These are phyloP conservation scores for Maniola jurtina DNA, from an alignment of 1,140 invertebrate species.

Conservation along the genomic window DNA sequence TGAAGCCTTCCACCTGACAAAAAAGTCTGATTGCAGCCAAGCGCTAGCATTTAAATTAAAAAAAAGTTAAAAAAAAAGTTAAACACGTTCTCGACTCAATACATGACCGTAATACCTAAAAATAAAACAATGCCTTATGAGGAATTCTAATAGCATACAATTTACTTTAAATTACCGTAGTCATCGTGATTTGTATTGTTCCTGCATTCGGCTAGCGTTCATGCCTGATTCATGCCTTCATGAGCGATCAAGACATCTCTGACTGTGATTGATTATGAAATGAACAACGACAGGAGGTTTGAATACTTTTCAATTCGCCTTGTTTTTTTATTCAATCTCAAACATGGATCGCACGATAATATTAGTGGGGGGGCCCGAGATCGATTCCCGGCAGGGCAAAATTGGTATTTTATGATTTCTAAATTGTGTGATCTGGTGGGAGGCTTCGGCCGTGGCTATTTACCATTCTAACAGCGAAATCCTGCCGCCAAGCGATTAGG, in stretches of 20 bases:
- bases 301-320: conserved; percentile 25
- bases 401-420: too few species aligned
- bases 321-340: conserved; percentile 29
- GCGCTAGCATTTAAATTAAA: too few species aligned
- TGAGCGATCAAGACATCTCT: conserved; percentile 27
- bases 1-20: too few species aligned
- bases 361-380: too few species aligned
- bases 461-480: too few species aligned
- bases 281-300: conserved; percentile 26
- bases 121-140: conserved; percentile 22
- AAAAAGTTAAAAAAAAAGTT: neutral
- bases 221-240: conserved; percentile 3
- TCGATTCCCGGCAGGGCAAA: too few species aligned
- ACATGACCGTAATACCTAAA: neutral
- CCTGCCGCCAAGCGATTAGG: too few species aligned
- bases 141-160: conserved; percentile 13
- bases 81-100: neutral
- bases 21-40: too few species aligned
- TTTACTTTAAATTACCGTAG: conserved; percentile 18
- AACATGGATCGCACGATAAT: conserved; percentile 36
- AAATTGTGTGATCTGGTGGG: too few species aligned
- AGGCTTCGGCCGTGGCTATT: too few species aligned
- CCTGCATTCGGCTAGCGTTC: conserved; percentile 2
- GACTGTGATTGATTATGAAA: conserved; percentile 27
- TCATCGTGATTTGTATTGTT: conserved; percentile 20